Base-by-base conservation (phyloP, 2,113 vertebrate genomes). In the Corvus cornix region DNA sequence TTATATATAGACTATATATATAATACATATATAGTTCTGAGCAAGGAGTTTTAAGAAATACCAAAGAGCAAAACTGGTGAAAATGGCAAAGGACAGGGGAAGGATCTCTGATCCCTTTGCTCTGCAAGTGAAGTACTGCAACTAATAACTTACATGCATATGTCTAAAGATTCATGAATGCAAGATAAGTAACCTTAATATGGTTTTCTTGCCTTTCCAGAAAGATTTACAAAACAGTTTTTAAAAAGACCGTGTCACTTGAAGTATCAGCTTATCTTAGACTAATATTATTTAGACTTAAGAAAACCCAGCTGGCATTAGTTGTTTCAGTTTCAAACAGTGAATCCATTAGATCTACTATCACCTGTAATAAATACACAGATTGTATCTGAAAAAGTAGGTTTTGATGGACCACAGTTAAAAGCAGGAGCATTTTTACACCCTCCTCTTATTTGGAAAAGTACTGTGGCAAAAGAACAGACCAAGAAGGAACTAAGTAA, bases 121-220 rank as follows among this genome's bases (percentile, higher is more conserved):
- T 84, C 53, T 80, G 44, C 17, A 76, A 37, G n/a, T 77, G 17
- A 76, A 6, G 5, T 43, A 52, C 33, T 60, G 16, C n/a, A 76
- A 18, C 7, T 43, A 52, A 39, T 2, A 76, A 48, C 18, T 49
- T 31, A 4, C 0, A 19, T 31, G 22, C 11, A 3, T 37, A 2
- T 21, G 14, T 60, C 21, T 85, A 15, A 64, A 69, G 67, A 30
- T 27, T 66, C 12, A 16, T 9, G 22, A 70, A 48, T 79, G 48
- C 24, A 53, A 58, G 33, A 22, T 9, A 60, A 48, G 11, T 73
- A 76, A 43, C 30, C 30, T 56, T 48, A 28, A 52, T 27, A 16
- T 0, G 1, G 41, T 69, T 64, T 72, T 81, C 41, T 81, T 60
- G 49, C 30, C 63, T 68, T 87, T 33, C 46, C 43, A 60, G 33